phyloP scores from a whole-genome alignment of 2,113 vertebrate genomes.

The Pachyramphus minor region DNA sequence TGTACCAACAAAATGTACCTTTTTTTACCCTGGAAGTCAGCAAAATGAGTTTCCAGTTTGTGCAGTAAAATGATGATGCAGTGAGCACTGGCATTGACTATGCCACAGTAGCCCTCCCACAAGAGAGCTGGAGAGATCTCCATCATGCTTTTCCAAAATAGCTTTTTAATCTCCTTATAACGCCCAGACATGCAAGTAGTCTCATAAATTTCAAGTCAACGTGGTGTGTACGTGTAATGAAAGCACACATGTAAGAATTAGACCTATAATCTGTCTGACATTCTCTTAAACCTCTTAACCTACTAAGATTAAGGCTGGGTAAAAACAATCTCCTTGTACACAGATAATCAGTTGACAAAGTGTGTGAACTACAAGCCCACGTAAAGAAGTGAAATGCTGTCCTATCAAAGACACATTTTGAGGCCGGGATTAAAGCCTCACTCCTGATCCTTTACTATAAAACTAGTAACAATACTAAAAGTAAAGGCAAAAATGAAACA shows the following conservation, averaged over 20 bases:
- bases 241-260: constrained; percentile 15
- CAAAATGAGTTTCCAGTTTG: constrained; percentile 25
- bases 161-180: not conserved
- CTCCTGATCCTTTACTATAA: not conserved
- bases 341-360: not conserved
- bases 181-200: not conserved
- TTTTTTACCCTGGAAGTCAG: not conserved
- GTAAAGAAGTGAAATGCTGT: not conserved
- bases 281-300: constrained; percentile 19
- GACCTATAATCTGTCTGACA: constrained; percentile 23
- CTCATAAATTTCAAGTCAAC: constrained; percentile 35
- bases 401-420: not conserved
- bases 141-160: not conserved
- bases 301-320: not conserved
- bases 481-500: not conserved
- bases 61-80: not conserved
- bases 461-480: not conserved
- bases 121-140: not conserved
- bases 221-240: not conserved
- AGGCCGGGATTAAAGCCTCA: not conserved
- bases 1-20: constrained; percentile 23
- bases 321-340: not conserved
- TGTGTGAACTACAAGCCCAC: not conserved
- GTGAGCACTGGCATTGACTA: not conserved
- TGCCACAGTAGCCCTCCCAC: not conserved